Conservation (phyloP, 2,797 vertebrate genomes). For the Acanthis flammea region DNA sequence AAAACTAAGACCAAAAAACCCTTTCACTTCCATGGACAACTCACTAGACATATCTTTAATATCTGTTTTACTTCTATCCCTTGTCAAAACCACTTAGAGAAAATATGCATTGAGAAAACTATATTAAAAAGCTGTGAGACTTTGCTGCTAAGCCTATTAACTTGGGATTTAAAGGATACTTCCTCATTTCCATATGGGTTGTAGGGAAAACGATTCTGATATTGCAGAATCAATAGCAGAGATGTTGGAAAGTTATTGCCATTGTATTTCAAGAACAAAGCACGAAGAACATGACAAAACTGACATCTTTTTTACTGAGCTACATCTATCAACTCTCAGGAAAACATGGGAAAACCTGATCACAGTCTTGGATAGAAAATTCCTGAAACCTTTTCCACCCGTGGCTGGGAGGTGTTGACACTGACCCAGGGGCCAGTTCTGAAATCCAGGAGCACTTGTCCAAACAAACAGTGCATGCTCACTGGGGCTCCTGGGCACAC, state of each 20-base stretch:
- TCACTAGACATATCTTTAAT: background rate
- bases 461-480: constrained; percentile 58
- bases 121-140: background rate
- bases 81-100: background rate
- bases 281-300: background rate
- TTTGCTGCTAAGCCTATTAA: background rate
- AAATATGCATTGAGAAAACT: background rate
- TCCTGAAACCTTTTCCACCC: constrained; percentile 14
- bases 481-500: constrained; percentile 44
- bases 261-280: background rate
- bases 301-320: background rate
- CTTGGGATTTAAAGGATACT: background rate
- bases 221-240: background rate
- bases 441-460: constrained; percentile 68
- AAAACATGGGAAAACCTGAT: background rate
- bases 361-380: background rate
- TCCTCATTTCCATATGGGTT: background rate
- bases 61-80: background rate
- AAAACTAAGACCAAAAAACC: background rate
- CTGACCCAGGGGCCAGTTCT: constrained; percentile 49
- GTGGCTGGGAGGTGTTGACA: background rate
- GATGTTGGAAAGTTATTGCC: background rate
- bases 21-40: background rate
- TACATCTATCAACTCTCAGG: background rate
- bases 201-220: background rate